Evolutionary conservation across 2,113 vertebrate genomes (phyloP), one percentile per base, ranked within the genome.

Genomic region (Boleophthalmus pectinirostris): DNA sequence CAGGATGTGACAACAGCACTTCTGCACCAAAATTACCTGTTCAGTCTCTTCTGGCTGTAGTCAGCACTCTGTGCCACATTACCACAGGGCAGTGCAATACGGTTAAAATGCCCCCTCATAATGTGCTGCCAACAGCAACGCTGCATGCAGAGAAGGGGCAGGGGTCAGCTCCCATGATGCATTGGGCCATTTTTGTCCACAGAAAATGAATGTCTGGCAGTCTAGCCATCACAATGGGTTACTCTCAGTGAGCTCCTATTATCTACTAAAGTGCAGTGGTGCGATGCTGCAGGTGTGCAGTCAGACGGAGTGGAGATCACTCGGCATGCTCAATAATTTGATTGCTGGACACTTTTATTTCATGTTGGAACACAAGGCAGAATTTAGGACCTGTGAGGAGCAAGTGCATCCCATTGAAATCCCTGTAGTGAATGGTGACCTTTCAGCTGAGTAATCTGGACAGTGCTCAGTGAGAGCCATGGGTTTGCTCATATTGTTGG

Each of bases 91-190:
- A 78, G 73, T 56, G 73, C 68, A 78, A 70, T 72, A 65, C 70
- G 81, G 82, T 90, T 78, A 84, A 88, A 84, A 75, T 66, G 54
- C 58, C 47, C 49, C 86, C 88, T 75, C 25, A 77, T 80, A 80
- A 88, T 74, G 69, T 24, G 81, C 51, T 56, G 57, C 67, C 65
- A 78, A 81, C 78, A 82, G 74, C 78, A 71, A 74, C 60, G 53
- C 58, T 45, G 69, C 58, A 49, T 8, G 43, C 68, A 61, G 64
- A 68, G 49, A 1, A 69, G 65, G 75, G 63, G 58, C 56, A 69
- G 54, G 51, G 76, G 85, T 76, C 80, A 38, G 43, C 78, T 86
- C 77, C 83, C 76, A 70, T 25, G 74, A 78, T 69, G 76, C 81
- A 72, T 38, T 45, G 5, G 65, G 33, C 76, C 73, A 70, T 54